phyloP scores from a whole-genome alignment of 2,888 invertebrate genomes.

The Acleris cristana region DNA sequence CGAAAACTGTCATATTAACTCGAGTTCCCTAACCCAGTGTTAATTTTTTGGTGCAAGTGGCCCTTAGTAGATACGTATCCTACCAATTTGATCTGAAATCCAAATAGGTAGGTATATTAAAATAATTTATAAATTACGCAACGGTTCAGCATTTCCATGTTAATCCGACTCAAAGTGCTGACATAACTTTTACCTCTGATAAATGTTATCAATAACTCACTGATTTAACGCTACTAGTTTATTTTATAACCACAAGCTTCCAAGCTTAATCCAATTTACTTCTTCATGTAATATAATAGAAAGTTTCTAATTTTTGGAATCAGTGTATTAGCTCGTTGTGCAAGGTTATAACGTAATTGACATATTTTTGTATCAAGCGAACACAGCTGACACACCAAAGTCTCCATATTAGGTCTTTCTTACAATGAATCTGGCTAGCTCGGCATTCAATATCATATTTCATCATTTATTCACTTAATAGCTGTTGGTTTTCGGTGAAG shows the following conservation, averaged over 20 bases:
- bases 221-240: conserved; percentile 9
- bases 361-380: not conserved
- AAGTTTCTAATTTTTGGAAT: not conserved
- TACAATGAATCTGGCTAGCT: too few relatives aligned
- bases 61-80: too few relatives aligned
- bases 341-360: not conserved
- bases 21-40: too few relatives aligned
- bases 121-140: not conserved
- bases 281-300: not conserved
- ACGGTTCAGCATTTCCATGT: not conserved
- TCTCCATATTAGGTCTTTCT: too few relatives aligned
- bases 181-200: conserved; percentile 15
- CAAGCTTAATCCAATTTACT: not conserved
- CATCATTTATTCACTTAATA: too few relatives aligned
- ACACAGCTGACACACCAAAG: too few relatives aligned
- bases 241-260: not conserved
- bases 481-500: too few relatives aligned
- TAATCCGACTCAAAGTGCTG: conserved; percentile 9
- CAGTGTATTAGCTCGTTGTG: not conserved
- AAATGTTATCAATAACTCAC: conserved; percentile 13
- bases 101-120: not conserved
- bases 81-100: not conserved
- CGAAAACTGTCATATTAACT: too few relatives aligned
- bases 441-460: too few relatives aligned
- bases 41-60: too few relatives aligned